A percentile compares a stretch with the other conserved stretches of the same genome.
These are phyloP conservation scores for Aurelia aurita complex sp. Pacific DNA, from an alignment of 30 jellyfish, hydroid and myxozoan species.

Conservation along the genomic window DNA sequence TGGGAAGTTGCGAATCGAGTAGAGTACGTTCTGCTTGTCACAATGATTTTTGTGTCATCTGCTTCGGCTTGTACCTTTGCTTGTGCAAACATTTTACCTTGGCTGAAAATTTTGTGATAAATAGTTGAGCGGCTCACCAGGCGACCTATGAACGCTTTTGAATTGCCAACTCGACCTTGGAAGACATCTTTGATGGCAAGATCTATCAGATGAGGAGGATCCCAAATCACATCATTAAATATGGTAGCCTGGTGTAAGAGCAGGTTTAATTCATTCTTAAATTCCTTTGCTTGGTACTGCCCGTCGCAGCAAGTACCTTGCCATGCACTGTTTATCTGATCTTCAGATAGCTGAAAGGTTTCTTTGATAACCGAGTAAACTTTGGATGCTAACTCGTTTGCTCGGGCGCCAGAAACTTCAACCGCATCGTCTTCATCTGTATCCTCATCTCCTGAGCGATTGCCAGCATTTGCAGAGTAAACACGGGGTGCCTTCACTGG, in stretches of 20 bases:
- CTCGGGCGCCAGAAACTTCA: slow-evolving; percentile 21
- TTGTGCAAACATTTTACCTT: slow-evolving; percentile 27
- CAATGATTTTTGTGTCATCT: slow-evolving; percentile 2
- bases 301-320: slow-evolving; percentile 35
- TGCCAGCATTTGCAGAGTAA: background rate
- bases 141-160: slow-evolving; percentile 15
- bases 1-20: slow-evolving; percentile 44
- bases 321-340: slow-evolving; percentile 14
- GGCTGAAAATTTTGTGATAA: slow-evolving; percentile 19
- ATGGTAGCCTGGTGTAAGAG: background rate
- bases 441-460: slow-evolving; percentile 1
- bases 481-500: slow-evolving; percentile 47
- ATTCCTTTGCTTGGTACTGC: slow-evolving; percentile 30
- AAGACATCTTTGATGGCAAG: slow-evolving; percentile 37
- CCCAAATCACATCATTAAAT: slow-evolving; percentile 33
- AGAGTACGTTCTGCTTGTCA: slow-evolving; percentile 46
- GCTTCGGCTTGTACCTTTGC: slow-evolving; percentile 27
- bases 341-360: background rate
- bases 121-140: slow-evolving; percentile 7
- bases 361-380: slow-evolving; percentile 26
- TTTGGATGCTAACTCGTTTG: slow-evolving; percentile 12
- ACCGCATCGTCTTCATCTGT: slow-evolving; percentile 9
- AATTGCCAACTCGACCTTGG: slow-evolving; percentile 15
- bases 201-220: slow-evolving; percentile 28
- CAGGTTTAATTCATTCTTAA: background rate